Base-by-base conservation (phyloP, 2,797 vertebrate genomes). In the Sarcoramphus papa region DNA sequence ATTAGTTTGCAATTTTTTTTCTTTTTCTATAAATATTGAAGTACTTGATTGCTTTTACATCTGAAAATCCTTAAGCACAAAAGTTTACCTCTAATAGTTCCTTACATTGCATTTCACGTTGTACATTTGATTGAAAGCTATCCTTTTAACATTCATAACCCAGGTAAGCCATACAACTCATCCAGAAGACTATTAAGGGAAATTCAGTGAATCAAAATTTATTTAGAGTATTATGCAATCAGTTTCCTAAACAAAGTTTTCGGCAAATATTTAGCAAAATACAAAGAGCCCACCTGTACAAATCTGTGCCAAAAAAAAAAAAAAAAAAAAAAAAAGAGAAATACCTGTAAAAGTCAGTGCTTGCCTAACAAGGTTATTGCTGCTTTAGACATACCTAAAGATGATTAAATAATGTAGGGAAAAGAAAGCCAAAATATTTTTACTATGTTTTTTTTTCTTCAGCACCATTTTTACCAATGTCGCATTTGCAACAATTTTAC, bases 221-320 rank as follows among this genome's bases (percentile, higher is more conserved):
- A 31, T 8, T 69, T 40, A 37, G 14, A 59, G 4, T 54, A 37
- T 73, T 77, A 37, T 54, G 2, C 9, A 64, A 14, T 25, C 33
- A 77, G 2, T 8, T 74, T 83, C 50, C 5, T 84, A 73, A 64
- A 69, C 6, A 59, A 76, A 63, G 9, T 9, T 7, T 51, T 65
- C 5, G 12, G 12, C 17, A 85, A 69, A 51, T n/a, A 68, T 22
- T 84, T 64, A 80, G 7, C 19, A 74, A 94, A 82, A 65, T 43
- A 18, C 10, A 57, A 62, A 45, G 16, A 56, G 2, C 1, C 3
- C 7, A 48, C 4, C 3, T 13, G 5, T 4, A 60, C 28, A 64
- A 68, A 73, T 41, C 30, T 45, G 14, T 12, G 27, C 23, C 7
- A 9, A 15, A 24, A 45, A 33, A 51, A 33, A 37, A 6, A 3